phyloP scores from a whole-genome alignment of 2,113 vertebrate species.

The Oreotrochilus melanogaster region DNA sequence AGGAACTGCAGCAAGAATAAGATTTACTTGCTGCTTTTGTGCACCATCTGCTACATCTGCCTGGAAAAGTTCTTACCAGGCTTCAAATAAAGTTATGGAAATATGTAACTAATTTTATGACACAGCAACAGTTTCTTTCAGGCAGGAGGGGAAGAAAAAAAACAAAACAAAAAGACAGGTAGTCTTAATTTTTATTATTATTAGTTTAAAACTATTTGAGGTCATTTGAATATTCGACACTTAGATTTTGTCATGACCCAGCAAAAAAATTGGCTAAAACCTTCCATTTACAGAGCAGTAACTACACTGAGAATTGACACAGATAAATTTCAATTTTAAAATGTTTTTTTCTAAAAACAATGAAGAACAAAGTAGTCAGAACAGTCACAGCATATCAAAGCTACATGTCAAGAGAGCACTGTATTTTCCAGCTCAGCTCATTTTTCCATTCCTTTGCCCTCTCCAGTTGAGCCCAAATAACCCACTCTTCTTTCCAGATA shows the following conservation, averaged over 20 bases:
- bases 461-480: slow-evolving; percentile 60
- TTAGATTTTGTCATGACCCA: slow-evolving; percentile 7
- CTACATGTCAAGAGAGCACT: slow-evolving; percentile 14
- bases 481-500: slow-evolving; percentile 28
- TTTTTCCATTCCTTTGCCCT: slow-evolving; percentile 77
- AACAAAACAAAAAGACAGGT: not conserved
- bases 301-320: slow-evolving; percentile 25
- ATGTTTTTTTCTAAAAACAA: slow-evolving; percentile 32
- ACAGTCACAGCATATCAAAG: slow-evolving; percentile 38
- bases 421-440: slow-evolving; percentile 75
- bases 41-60: not conserved
- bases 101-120: slow-evolving; percentile 11
- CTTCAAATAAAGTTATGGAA: slow-evolving; percentile 38
- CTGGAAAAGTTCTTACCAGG: slow-evolving; percentile 33
- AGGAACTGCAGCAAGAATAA: slow-evolving; percentile 22
- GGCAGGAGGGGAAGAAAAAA: not conserved
- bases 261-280: slow-evolving; percentile 1
- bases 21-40: slow-evolving; percentile 35
- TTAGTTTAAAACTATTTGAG: slow-evolving; percentile 9
- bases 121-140: slow-evolving; percentile 6
- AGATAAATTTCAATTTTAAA: slow-evolving; percentile 16
- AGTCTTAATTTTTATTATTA: not conserved
- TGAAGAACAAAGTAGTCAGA: slow-evolving; percentile 45
- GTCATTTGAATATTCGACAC: slow-evolving; percentile 2
- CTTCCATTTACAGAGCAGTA: not conserved